These are phyloP conservation scores for Drymodes brunneopygia DNA, from an alignment of 2,113 vertebrate species.

Conservation along the genomic window DNA sequence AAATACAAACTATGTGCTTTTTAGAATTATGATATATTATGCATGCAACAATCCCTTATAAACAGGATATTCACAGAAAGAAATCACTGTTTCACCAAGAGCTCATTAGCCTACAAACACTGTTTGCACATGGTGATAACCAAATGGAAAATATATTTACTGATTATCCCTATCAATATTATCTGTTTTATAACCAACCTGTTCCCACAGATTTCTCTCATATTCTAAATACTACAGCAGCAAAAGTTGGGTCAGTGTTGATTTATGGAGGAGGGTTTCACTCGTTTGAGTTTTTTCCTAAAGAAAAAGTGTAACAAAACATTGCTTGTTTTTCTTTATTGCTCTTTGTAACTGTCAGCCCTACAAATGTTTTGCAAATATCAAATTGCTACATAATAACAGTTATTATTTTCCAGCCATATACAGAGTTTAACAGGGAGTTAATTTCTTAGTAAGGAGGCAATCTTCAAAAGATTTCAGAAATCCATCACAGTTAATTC, in stretches of 20 bases:
- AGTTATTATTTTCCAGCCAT: not conserved
- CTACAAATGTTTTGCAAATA: not conserved
- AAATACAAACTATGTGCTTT: not conserved
- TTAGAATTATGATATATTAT: not conserved
- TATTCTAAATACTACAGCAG: not conserved
- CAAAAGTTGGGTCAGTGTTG: not conserved
- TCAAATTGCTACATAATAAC: not conserved
- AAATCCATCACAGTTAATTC: not conserved
- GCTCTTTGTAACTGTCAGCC: not conserved
- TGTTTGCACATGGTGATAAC: not conserved
- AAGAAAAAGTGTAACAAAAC: not conserved
- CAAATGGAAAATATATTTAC: not conserved
- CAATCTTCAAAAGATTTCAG: not conserved
- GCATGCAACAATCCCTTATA: not conserved
- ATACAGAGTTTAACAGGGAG: not conserved
- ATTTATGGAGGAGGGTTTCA: not conserved
- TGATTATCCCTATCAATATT: not conserved
- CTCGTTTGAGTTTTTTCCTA: not conserved
- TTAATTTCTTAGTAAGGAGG: not conserved
- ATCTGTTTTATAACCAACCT: not conserved
- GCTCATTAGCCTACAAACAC: not conserved
- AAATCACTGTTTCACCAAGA: not conserved
- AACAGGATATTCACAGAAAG: not conserved
- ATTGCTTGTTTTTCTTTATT: not conserved
- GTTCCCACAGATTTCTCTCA: not conserved